Base-by-base conservation (phyloP, 2,888 invertebrate genomes). In the Napeogenes inachia region DNA sequence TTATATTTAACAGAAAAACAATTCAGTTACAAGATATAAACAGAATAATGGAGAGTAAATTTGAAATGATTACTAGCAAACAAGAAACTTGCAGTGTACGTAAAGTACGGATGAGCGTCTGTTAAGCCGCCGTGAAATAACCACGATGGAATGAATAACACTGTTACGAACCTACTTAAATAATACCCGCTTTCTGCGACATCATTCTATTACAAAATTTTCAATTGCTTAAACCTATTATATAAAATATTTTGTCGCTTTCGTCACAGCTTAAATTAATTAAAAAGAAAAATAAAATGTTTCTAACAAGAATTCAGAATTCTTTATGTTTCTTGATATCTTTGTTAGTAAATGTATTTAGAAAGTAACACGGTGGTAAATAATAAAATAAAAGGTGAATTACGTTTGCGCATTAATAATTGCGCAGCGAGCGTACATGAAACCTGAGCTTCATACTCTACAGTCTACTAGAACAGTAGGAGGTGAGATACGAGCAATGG, bases 71-170 rank as follows among this genome's bases (percentile, higher is more conserved):
- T 60, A 60, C 42, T 32, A 33, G 56, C 53, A 65, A 60, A 60
- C 60, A 60, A 62, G 54, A 65, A 60, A 60, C 56, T 58, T 59
- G 50, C 59, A 66, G 54, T 45, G 55, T 13, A 59, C 53, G 46
- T 42, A 50, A 35, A 46, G 42, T 45, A 53, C 60, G 56, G 53
- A 60, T 64, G 57, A 61, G 62, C 55, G 71, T 67, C 68, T 74
- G 75, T 75, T 85, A 85, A 88, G 81, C 79, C 76, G 78, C 81
- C 85, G 82, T 87, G 87, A 87, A 89, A 87, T 86, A 84, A 85
- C 63, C 81, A 77, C 73, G 73, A 75, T 72, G 81, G 79, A 80
- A 80, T 82, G 78, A 80, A 73, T 81, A 50, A 50, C 79, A 80
- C 75, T 74, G 78, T 81, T 82, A 80, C 79, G 80, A 74, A 75